A percentile compares a stretch with the other conserved stretches of the same genome.
phyloP scores from a whole-genome alignment of 1,140 invertebrate genomes.

The Hydropsyche tenuis region DNA sequence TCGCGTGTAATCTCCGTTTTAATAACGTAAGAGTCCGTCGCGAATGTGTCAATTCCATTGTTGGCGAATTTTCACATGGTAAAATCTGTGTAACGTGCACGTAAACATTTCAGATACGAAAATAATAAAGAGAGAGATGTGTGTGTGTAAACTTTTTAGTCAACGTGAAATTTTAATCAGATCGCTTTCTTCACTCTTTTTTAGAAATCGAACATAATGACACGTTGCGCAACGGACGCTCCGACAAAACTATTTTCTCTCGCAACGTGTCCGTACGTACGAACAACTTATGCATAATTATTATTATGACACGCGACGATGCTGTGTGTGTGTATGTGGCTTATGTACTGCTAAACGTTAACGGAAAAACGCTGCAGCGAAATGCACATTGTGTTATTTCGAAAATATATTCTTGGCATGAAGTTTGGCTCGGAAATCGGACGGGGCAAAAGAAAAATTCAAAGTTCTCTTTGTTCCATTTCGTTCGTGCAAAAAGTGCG shows the following conservation, averaged over 20 bases:
- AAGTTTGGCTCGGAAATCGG: constrained; percentile 15
- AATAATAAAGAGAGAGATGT: no score
- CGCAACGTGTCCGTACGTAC: constrained; percentile 9
- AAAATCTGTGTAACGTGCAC: neutral
- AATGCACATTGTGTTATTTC: constrained; percentile 15
- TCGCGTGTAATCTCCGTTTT: neutral
- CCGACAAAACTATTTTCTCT: constrained; percentile 27
- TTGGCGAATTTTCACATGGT: constrained; percentile 10
- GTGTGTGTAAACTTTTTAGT: neutral
- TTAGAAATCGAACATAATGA: constrained; percentile 26
- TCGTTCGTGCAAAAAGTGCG: no score
- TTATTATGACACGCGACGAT: neutral
- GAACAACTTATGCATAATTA: constrained; percentile 18
- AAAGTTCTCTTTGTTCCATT: neutral
- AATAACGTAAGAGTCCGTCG: neutral
- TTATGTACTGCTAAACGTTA: neutral
- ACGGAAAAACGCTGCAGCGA: neutral
- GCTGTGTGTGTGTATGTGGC: neutral
- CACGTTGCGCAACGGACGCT: constrained; percentile 19
- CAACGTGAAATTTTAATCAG: constrained; percentile 23
- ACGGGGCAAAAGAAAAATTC: constrained; percentile 3
- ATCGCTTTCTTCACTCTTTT: constrained; percentile 26
- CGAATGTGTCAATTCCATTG: constrained; percentile 24
- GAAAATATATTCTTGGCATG: constrained; percentile 22
- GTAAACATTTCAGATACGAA: no score